Conservation (phyloP, 2,113 vertebrate species). For the Mesocricetus auratus region DNA sequence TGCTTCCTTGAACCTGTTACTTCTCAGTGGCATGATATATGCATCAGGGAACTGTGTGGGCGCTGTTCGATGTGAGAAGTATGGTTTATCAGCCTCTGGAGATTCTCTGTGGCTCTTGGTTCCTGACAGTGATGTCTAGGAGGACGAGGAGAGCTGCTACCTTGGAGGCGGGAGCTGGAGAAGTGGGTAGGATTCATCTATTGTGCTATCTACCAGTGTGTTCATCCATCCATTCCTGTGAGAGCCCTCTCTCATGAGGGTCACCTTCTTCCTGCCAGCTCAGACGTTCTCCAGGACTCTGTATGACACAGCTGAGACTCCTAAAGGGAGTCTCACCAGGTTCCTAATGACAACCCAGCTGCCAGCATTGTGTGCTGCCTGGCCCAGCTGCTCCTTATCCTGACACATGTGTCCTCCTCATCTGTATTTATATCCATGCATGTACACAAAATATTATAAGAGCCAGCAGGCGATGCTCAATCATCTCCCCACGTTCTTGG, state of each 20-base stretch:
- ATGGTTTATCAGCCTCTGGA: background rate
- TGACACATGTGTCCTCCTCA: background rate
- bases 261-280: background rate
- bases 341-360: background rate
- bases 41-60: accelerated
- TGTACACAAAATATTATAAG: background rate
- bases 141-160: background rate
- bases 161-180: no score
- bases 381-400: no score
- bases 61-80: background rate
- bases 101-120: background rate
- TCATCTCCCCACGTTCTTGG: no score
- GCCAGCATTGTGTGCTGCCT: background rate
- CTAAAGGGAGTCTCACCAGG: background rate
- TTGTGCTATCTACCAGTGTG: background rate
- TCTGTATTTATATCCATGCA: background rate
- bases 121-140: background rate
- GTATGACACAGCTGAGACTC: background rate
- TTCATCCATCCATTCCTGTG: no score
- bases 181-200: background rate
- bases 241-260: background rate
- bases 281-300: no score
- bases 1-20: background rate
- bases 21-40: background rate
- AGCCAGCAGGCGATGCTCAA: accelerated